These are phyloP conservation scores for Psilopsiagon aymara DNA, from an alignment of 2,113 vertebrate species.

Conservation along the genomic window DNA sequence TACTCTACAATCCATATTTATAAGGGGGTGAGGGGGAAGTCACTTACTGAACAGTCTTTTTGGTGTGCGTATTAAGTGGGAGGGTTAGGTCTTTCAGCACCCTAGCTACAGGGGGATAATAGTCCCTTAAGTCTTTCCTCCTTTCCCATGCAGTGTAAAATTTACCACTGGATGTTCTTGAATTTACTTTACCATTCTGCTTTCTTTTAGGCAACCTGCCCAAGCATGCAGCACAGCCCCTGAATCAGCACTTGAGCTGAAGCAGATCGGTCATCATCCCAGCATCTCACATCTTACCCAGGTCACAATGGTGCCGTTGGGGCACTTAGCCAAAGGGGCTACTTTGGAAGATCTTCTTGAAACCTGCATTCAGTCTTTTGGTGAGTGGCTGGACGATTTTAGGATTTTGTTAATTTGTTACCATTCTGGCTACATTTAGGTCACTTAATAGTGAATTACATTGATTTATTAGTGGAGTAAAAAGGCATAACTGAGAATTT, in stretches of 20 bases:
- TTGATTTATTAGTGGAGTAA: not conserved
- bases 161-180: not conserved
- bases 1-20: constrained; percentile 12
- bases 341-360: constrained; percentile 94
- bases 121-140: constrained; percentile 56
- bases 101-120: constrained; percentile 48
- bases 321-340: constrained; percentile 88
- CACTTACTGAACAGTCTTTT: constrained; percentile 31
- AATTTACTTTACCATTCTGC: constrained; percentile 11
- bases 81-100: constrained; percentile 62
- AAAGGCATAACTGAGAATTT: not conserved
- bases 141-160: constrained; percentile 19
- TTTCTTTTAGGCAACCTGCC: constrained; percentile 77
- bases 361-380: constrained; percentile 90
- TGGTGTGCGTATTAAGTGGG: constrained; percentile 61
- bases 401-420: not conserved
- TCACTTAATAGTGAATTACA: not conserved
- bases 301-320: constrained; percentile 82
- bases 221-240: constrained; percentile 82
- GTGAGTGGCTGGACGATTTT: constrained; percentile 76
- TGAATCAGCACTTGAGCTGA: constrained; percentile 81
- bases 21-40: not conserved
- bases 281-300: constrained; percentile 78
- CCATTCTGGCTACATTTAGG: not conserved
- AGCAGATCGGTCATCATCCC: constrained; percentile 72